Evolutionary conservation across 1,140 invertebrate species (phyloP), one percentile per base, ranked within the genome.

Genomic region (Neodiprion fabricii): DNA sequence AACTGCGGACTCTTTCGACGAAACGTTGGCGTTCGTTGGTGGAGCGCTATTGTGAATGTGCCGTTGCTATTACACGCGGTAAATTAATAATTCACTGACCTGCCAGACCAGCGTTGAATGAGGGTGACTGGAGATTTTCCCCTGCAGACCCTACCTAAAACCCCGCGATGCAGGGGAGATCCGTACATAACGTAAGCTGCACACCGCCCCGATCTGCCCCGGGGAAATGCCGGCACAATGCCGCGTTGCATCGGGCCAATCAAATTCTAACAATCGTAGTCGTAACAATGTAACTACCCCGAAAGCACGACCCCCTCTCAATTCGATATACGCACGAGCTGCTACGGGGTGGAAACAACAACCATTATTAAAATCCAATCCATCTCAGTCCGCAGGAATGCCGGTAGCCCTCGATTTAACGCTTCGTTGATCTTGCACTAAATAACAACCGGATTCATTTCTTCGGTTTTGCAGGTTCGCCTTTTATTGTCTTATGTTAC

Each of bases 281-380:
- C 67, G 67, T 69, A 86, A 81, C 79, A 80, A 78, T 81, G 78
- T 81, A 81, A 53, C 17, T 66, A 11, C 70, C 23, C 21, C 48
- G n/a, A 9, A 7, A 17, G 1, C 21, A 23, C 23, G 9, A 47
- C 10, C 65, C 7, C 11, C 47, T 49, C 68, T 23, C 12, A 14
- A 68, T 61, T 65, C 73, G 74, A 75, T 72, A 74, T 74, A 78
- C 73, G 75, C 75, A 74, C 70, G 75, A 70, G 77, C 78, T 80
- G 79, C 75, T 75, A 40, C 28, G 28, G 74, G 80, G 80, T 81
- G 80, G 83, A 79, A 81, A 78, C 75, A 83, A 84, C 85, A 84
- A 85, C 83, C 84, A 86, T 87, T 86, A 86, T 87, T 86, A 87
- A 85, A 86, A 87, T 85, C 83, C 85, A 86, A 87, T 87, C 84